These are phyloP conservation scores for Etheostoma spectabile DNA, from an alignment of 2,113 vertebrate species.

Conservation along the genomic window DNA sequence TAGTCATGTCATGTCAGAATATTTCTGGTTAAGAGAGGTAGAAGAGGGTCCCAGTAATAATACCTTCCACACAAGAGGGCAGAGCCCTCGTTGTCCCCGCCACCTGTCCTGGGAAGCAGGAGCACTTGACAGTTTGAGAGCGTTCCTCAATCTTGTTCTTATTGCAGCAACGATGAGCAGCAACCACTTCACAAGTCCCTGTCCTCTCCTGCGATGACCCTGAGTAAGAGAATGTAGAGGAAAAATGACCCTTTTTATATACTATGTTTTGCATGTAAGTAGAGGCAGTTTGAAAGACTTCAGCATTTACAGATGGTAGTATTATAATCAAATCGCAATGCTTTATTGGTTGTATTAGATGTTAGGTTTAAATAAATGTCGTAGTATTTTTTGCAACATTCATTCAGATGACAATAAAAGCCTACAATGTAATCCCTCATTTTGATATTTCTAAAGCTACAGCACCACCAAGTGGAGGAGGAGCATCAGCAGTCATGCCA, in stretches of 20 bases:
- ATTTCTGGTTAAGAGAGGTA: constrained; percentile 40
- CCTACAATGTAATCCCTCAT: background rate
- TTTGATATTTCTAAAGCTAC: constrained; percentile 46
- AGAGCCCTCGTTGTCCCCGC: constrained; percentile 91
- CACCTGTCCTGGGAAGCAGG: constrained; percentile 95
- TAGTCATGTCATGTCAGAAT: constrained; percentile 43
- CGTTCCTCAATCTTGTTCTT: constrained; percentile 96
- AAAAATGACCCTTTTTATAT: background rate
- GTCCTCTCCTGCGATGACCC: constrained; percentile 77
- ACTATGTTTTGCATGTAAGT: constrained; percentile 16
- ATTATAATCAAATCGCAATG: background rate
- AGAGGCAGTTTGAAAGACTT: background rate
- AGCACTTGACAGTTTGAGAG: constrained; percentile 96
- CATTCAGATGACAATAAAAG: background rate
- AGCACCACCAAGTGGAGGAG: constrained; percentile 73
- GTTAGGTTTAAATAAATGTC: background rate
- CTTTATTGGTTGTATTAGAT: constrained; percentile 12
- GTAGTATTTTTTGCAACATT: background rate
- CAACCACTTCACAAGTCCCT: constrained; percentile 94
- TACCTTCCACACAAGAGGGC: constrained; percentile 98
- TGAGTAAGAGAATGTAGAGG: constrained; percentile 45
- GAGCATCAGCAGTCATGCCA: background rate
- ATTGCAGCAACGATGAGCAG: constrained; percentile 95
- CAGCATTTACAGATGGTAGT: background rate
- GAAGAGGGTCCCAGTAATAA: constrained; percentile 39